Base-by-base conservation (phyloP, 1,140 invertebrate genomes). In the Melipona quadrifasciata region DNA sequence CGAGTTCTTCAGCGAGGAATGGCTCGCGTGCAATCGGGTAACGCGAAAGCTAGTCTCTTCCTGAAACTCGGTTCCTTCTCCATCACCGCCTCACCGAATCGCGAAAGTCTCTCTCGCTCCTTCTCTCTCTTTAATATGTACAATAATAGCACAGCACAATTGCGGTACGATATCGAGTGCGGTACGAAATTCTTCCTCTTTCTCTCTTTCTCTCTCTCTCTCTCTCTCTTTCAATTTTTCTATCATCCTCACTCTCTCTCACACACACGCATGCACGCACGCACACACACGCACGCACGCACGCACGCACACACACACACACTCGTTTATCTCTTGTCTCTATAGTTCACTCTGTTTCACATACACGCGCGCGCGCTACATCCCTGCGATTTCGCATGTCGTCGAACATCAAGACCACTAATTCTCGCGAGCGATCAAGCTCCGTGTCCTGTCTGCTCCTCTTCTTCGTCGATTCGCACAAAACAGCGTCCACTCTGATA, bases 81-180 rank as follows among this genome's bases (percentile, higher is more conserved):
- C 27, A 71, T 51, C 67, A 47, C 58, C 57, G 24, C 55, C 57
- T 58, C 61, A 17, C 17, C 16, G 27, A 51, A 31, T 55, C 58
- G 71, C 82, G 58, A 77, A 58, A 55, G 34, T 68, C 75, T 72
- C 79, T 88, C 82, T 73, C 58, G 53, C 74, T 51, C 51, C 24
- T 14, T 72, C 24, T 67, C 12, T 61, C n/a, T 70, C 21, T 88
- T 78, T 86, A 89, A 83, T 94, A 91, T 92, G 82, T 93, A 94
- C 92, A 94, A 94, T 92, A 94, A 94, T 92, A 93, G 91, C 92
- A 93, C 90, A 93, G 91, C 91, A 90, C 91, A 91, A 92, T 91
- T 91, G 86, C 92, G 89, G 85, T 90, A 91, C 90, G 88, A 88
- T 92, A 91, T 92, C 91, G 89, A 91, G 89, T 91, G 88, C 89